Evolutionary conservation across 2,797 vertebrate genomes (phyloP).

Genomic region (Phrynocephalus vlangalii): DNA sequence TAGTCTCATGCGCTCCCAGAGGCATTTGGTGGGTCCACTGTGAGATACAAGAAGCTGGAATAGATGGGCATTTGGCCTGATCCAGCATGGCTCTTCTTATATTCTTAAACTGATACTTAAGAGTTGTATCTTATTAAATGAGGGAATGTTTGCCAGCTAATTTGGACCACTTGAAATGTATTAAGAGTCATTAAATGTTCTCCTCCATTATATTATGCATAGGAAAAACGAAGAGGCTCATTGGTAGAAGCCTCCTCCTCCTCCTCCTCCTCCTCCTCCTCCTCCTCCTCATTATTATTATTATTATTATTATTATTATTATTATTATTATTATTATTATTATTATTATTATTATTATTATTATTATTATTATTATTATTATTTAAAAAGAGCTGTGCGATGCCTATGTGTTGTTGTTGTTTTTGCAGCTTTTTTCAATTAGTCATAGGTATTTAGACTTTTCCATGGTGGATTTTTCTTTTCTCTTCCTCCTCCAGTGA

Average conservation of each 20-base stretch:
- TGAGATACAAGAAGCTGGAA: too few species aligned
- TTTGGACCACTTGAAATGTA: background rate
- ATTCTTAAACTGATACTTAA: background rate
- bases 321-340: too few species aligned
- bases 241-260: background rate
- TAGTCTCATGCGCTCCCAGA: too few species aligned
- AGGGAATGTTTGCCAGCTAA: background rate
- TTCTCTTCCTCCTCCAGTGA: slow-evolving; percentile 80
- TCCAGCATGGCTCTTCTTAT: too few species aligned
- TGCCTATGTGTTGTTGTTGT: background rate
- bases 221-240: background rate
- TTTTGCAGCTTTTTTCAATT: background rate
- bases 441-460: background rate
- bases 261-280: too few species aligned
- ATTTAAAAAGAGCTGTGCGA: background rate
- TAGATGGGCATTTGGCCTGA: too few species aligned
- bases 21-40: too few species aligned
- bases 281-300: too few species aligned
- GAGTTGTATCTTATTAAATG: background rate
- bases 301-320: too few species aligned
- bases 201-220: background rate
- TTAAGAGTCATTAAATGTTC: background rate
- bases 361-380: background rate
- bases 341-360: too few species aligned
- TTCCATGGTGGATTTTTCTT: background rate